Evolutionary conservation across 2,888 invertebrate species (phyloP), one percentile per base, ranked within the genome.

Genomic region (Dryococelus australis): DNA sequence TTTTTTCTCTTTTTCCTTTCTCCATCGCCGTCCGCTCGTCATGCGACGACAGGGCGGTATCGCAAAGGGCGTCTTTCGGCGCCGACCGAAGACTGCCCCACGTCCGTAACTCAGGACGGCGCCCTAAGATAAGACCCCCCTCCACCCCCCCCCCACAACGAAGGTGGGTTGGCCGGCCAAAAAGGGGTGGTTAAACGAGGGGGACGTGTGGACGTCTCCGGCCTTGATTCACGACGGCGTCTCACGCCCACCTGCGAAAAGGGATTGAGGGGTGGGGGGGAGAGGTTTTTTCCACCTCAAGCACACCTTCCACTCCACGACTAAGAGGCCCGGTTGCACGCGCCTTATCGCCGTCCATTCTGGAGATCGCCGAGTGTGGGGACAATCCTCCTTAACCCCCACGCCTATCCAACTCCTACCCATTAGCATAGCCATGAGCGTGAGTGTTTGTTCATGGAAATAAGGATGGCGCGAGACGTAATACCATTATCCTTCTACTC

Each of bases 371-470:
- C 12, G 24, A 65, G 16, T 65, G 65, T 10, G 47, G 16, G 2
- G 51, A 2, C 51, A 20, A n/a, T n/a, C 51, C 51, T 8, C 51
- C 12, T 51, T 51, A 3, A 0, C 51, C 51, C 51, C 13, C 51
- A 20, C 4, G 8, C 51, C 51, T 8, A 16, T 51, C 51, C 13
- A 1, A 12, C 51, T 35, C 35, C 35, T 35, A 3, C 35, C 35
- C 35, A 65, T 65, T 65, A 65, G 65, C 65, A 65, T 65, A 65
- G 65, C n/a, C 65, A 20, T 24, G 24, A n/a, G 8, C 24, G 16
- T 20, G n/a, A 24, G 65, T 65, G 65, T 65, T 65, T 65, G 65
- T 65, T 65, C 65, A 65, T 65, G 65, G 65, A 65, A 65, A 65
- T 65, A 24, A 65, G 65, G 65, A n/a, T n/a, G 20, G 24, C 65